phyloP scores from a whole-genome alignment of 2,888 invertebrate genomes.

The Pomacea canaliculata region DNA sequence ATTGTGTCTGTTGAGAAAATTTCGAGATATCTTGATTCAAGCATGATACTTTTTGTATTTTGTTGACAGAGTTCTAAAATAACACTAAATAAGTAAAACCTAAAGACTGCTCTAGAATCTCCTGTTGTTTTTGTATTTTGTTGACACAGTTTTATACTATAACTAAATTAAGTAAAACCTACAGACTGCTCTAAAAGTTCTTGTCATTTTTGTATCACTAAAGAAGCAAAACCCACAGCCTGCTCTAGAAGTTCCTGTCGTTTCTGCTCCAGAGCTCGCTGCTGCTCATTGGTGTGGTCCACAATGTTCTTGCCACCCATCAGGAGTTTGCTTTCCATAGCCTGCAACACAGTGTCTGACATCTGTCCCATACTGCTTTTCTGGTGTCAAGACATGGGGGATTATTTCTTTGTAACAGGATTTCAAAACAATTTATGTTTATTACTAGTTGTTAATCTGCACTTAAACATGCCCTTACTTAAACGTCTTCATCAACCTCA shows the following conservation, averaged over 20 bases:
- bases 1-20: not conserved
- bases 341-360: slow-evolving; percentile 57
- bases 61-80: too few species aligned
- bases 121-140: too few species aligned
- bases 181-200: slow-evolving; percentile 92
- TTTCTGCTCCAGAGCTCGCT: slow-evolving; percentile 87
- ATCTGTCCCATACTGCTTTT: not conserved
- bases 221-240: slow-evolving; percentile 73
- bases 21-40: not conserved
- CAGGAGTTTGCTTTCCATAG: slow-evolving; percentile 93
- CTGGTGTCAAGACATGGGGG: too few species aligned
- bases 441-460: too few species aligned
- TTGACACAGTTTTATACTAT: too few species aligned
- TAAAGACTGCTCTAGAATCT: too few species aligned
- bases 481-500: too few species aligned
- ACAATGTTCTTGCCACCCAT: slow-evolving; percentile 94
- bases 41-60: too few species aligned
- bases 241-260: slow-evolving; percentile 90
- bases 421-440: too few species aligned
- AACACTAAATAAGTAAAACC: too few species aligned
- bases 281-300: slow-evolving; percentile 95
- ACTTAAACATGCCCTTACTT: too few species aligned
- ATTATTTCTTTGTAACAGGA: too few species aligned
- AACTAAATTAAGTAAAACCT: slow-evolving; percentile 17
- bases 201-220: slow-evolving; percentile 75